phyloP scores from a whole-genome alignment of 2,113 vertebrate species.

The Cyanoderma ruficeps region DNA sequence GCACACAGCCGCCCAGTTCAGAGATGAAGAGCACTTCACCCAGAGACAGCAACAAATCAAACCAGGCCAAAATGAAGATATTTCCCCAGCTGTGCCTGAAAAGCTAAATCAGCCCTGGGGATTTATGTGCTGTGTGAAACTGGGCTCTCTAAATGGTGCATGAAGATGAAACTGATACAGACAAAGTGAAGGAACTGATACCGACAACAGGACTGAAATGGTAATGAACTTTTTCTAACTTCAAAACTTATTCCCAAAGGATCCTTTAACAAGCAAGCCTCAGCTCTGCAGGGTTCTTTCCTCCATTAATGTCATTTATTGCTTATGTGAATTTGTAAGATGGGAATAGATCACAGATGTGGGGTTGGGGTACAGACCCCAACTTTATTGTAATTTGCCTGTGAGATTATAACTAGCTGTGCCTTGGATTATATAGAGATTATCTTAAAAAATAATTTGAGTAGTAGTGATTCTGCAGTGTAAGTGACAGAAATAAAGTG shows the following conservation, averaged over 20 bases:
- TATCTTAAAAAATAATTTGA: background rate
- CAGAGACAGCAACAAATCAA: background rate
- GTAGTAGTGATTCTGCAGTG: background rate
- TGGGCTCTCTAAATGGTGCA: background rate
- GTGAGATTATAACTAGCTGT: background rate
- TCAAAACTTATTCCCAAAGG: background rate
- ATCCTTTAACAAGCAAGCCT: background rate
- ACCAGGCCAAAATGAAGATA: background rate
- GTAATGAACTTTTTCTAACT: conserved; percentile 41
- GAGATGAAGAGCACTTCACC: background rate
- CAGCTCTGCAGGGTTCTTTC: background rate
- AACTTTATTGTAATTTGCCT: background rate
- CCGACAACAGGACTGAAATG: background rate
- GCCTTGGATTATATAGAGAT: background rate
- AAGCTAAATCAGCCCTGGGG: background rate
- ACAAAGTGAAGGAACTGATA: background rate
- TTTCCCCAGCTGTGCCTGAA: background rate
- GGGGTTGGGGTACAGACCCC: background rate
- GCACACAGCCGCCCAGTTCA: background rate
- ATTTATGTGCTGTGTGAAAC: background rate
- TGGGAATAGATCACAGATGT: background rate
- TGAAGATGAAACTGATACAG: background rate
- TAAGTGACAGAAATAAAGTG: background rate
- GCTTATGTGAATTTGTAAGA: background rate
- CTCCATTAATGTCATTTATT: background rate